These are phyloP conservation scores for Elephantulus edwardii DNA, from an alignment of 2,113 vertebrate genomes.

Conservation along the genomic window DNA sequence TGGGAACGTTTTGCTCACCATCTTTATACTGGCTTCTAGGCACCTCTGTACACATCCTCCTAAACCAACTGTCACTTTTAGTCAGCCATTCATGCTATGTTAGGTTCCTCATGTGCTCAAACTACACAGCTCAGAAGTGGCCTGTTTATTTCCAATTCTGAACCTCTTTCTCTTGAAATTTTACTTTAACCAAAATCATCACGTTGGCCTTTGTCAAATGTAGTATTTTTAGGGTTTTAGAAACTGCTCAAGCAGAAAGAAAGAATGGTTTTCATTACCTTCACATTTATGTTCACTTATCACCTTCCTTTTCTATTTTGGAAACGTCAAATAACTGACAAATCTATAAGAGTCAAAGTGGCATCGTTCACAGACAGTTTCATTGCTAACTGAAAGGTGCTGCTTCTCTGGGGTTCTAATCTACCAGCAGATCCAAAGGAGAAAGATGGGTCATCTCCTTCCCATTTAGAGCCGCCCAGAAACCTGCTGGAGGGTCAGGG, in stretches of 20 bases:
- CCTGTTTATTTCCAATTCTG: neutral
- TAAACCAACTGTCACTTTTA: neutral
- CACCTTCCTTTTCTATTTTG: neutral
- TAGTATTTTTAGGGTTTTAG: neutral
- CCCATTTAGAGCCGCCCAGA: too few species aligned
- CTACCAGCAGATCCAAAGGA: too few species aligned
- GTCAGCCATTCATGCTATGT: neutral
- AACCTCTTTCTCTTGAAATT: neutral
- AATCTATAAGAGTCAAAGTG: too few species aligned
- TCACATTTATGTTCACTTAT: conserved; percentile 30
- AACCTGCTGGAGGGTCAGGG: too few species aligned
- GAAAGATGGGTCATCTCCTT: too few species aligned
- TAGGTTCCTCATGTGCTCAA: neutral
- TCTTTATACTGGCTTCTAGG: conserved; percentile 3
- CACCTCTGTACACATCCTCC: conserved; percentile 24
- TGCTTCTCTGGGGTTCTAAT: too few species aligned
- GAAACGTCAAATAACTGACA: conserved; percentile 6
- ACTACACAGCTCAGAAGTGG: neutral
- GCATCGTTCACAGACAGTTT: too few species aligned
- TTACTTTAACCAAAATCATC: conserved; percentile 26
- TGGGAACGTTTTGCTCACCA: conserved; percentile 41
- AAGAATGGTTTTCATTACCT: conserved; percentile 5
- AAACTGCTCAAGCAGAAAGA: conserved; percentile 16
- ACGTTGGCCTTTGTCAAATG: conserved; percentile 31
- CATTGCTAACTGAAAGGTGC: too few species aligned